These are phyloP conservation scores for Entomobrya proxima DNA, from an alignment of 2,888 invertebrate species.

Conservation along the genomic window DNA sequence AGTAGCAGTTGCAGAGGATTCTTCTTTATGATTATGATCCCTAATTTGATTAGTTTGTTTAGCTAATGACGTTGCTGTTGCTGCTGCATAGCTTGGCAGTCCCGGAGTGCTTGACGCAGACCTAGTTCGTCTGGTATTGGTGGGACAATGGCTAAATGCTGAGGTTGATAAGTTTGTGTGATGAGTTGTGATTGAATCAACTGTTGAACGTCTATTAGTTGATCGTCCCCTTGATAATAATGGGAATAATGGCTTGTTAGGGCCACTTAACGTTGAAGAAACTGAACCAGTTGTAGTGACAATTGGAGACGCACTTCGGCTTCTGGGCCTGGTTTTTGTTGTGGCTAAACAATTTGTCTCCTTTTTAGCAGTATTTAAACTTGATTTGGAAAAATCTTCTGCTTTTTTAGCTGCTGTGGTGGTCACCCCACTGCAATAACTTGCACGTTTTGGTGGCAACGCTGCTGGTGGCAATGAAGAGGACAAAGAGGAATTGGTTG, in stretches of 20 bases:
- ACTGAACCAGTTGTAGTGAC: slow-evolving; percentile 8
- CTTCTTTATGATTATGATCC: slow-evolving; percentile 45
- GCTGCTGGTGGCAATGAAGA: not conserved
- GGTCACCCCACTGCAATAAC: not conserved
- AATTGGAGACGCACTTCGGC: slow-evolving; percentile 28
- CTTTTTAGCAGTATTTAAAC: not conserved
- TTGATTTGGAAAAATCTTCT: not conserved
- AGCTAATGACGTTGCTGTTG: slow-evolving; percentile 48
- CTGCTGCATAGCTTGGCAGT: slow-evolving; percentile 39
- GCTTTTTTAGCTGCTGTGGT: not conserved
- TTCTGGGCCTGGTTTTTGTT: not conserved
- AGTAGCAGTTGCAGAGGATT: too few species aligned
- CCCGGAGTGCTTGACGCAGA: slow-evolving; percentile 38
- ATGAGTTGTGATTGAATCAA: slow-evolving; percentile 10
- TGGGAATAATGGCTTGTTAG: not conserved
- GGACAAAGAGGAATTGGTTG: not conserved
- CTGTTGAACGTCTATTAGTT: slow-evolving; percentile 22
- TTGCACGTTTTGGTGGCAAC: not conserved
- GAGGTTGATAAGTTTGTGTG: not conserved
- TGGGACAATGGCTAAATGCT: slow-evolving; percentile 4
- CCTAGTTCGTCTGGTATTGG: slow-evolving; percentile 6
- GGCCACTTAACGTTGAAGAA: not conserved
- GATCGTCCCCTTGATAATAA: slow-evolving; percentile 35
- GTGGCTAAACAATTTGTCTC: not conserved
- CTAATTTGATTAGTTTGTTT: slow-evolving; percentile 66